A percentile compares a stretch with the other conserved stretches of the same genome.
Conservation (phyloP, 2,113 vertebrate species). For the Cryptomyrus ogoouensis region DNA sequence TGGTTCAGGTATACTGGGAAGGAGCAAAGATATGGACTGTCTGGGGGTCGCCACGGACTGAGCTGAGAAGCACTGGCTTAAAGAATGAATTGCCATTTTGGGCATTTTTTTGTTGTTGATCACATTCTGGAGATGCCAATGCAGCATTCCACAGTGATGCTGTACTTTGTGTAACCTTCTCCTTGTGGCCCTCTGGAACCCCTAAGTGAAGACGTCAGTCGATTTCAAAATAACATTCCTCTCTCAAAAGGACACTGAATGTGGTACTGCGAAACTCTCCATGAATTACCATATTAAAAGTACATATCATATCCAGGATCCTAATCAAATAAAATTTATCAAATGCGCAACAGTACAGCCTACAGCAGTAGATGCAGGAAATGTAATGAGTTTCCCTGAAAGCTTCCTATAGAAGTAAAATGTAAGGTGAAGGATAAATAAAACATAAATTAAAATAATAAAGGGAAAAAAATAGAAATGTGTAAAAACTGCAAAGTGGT, state of each 20-base stretch:
- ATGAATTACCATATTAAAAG: not conserved
- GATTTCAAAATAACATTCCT: slow-evolving; percentile 6
- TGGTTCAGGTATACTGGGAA: not conserved
- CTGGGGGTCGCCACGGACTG: not conserved
- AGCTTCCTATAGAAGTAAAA: not conserved
- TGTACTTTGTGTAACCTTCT: not conserved
- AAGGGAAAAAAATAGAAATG: not conserved
- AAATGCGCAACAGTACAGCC: not conserved
- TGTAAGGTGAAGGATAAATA: not conserved
- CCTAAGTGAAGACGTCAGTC: not conserved
- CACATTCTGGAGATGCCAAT: not conserved
- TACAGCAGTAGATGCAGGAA: not conserved
- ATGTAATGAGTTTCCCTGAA: not conserved
- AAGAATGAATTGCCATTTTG: not conserved
- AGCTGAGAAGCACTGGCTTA: not conserved
- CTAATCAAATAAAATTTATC: not conserved
- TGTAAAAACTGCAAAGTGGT: not conserved
- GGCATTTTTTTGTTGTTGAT: not conserved
- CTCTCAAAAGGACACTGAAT: not conserved
- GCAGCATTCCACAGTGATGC: not conserved
- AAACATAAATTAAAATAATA: not conserved
- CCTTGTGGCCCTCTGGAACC: not conserved
- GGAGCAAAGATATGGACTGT: not conserved
- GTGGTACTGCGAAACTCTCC: not conserved
- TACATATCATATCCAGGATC: not conserved